Conservation (phyloP, 2,113 vertebrate species). For the Boulengeromyrus knoepffleri region DNA sequence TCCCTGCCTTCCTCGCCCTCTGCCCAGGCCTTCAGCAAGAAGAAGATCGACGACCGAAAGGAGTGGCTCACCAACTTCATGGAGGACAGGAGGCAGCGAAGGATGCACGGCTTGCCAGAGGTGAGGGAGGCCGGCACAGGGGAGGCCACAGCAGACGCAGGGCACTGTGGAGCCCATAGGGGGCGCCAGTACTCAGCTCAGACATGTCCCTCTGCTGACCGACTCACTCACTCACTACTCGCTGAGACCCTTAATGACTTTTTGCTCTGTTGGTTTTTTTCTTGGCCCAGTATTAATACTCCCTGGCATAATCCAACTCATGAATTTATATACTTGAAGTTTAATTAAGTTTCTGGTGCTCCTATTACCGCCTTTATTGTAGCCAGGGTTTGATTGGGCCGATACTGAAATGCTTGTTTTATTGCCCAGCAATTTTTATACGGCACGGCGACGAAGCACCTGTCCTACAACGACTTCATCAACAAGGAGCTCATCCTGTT, state of each 20-base stretch:
- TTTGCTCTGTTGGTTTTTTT: not conserved
- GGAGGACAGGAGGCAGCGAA: slow-evolving; percentile 91
- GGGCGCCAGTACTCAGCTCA: not conserved
- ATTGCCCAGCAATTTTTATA: slow-evolving; percentile 85
- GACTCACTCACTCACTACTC: not conserved
- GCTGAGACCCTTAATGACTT: not conserved
- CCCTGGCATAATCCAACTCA: not conserved
- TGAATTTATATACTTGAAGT: not conserved
- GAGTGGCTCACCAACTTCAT: slow-evolving; percentile 99
- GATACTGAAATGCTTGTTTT: not conserved
- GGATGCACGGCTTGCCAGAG: slow-evolving; percentile 92
- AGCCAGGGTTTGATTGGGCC: not conserved
- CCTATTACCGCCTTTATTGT: not conserved
- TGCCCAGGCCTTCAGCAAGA: slow-evolving; percentile 92
- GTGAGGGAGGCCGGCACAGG: slow-evolving; percentile 47
- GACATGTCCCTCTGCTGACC: not conserved
- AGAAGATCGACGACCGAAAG: slow-evolving; percentile 96
- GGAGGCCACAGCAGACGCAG: not conserved
- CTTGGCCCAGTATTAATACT: not conserved
- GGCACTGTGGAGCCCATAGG: not conserved
- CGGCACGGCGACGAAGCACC: slow-evolving; percentile 81
- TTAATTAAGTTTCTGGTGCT: not conserved
- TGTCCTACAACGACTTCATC: slow-evolving; percentile 98
- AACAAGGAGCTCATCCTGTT: slow-evolving; percentile 98
- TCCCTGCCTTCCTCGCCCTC: not conserved